Evolutionary conservation across 1,140 invertebrate genomes (phyloP).

Genomic region (Araneus ventricosus): DNA sequence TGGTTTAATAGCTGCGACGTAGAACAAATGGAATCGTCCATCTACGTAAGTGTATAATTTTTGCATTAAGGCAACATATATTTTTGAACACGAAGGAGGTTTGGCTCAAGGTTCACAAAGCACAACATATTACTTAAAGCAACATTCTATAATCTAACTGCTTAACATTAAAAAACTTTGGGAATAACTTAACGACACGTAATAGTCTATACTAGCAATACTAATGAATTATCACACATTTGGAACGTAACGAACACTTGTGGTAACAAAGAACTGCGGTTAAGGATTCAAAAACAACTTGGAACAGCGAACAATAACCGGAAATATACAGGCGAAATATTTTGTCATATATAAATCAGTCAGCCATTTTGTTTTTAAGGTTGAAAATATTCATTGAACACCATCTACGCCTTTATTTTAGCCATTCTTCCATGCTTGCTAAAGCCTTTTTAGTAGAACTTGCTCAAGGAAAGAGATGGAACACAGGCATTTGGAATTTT

Average conservation of each 20-base stretch:
- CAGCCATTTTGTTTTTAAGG: constrained; percentile 2
- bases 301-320: constrained; percentile 66
- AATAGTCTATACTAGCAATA: constrained; percentile 70
- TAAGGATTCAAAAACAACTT: constrained; percentile 60
- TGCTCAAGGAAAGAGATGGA: neutral
- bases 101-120: constrained; percentile 67
- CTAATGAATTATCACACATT: constrained; percentile 73
- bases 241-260: constrained; percentile 66
- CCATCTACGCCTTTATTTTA: neutral
- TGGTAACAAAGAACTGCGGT: constrained; percentile 59
- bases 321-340: constrained; percentile 61
- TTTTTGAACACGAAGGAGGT: constrained; percentile 30
- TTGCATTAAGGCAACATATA: constrained; percentile 23
- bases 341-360: constrained; percentile 31
- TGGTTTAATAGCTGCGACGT: neutral
- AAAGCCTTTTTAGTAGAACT: neutral
- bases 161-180: constrained; percentile 75
- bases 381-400: constrained; percentile 43
- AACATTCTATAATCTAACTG: constrained; percentile 74
- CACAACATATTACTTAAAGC: constrained; percentile 69
- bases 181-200: constrained; percentile 72
- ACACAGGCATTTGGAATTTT: neutral
- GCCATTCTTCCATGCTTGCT: neutral
- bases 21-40: neutral
- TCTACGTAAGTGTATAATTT: neutral